phyloP scores from a whole-genome alignment of 2,113 vertebrate species.

The Boleophthalmus pectinirostris region DNA sequence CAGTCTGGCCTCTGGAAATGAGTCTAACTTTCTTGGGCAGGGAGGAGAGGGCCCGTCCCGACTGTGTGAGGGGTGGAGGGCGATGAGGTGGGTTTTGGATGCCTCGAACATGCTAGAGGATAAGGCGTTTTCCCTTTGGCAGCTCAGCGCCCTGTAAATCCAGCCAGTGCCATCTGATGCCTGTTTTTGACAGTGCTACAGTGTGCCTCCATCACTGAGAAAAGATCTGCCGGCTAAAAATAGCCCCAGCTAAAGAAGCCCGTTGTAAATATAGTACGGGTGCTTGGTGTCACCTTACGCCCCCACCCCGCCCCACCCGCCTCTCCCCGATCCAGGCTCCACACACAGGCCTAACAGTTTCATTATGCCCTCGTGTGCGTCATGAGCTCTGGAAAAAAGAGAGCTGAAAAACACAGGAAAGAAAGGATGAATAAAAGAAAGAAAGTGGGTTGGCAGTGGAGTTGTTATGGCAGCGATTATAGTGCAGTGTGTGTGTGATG shows the following conservation, averaged over 20 bases:
- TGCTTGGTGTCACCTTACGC: conserved; percentile 73
- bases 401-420: conserved; percentile 63
- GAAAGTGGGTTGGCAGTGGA: conserved; percentile 66
- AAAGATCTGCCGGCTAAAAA: conserved; percentile 75
- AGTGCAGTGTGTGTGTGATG: conserved; percentile 34
- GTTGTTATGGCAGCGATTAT: conserved; percentile 58
- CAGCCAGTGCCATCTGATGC: conserved; percentile 68
- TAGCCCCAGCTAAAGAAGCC: conserved; percentile 68
- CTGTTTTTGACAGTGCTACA: conserved; percentile 65
- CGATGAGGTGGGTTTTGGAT: conserved; percentile 31
- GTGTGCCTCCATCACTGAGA: conserved; percentile 62
- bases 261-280: conserved; percentile 73
- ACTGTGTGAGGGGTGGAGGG: conserved; percentile 34
- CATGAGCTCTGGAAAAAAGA: conserved; percentile 66
- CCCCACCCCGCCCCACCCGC: conserved; percentile 21
- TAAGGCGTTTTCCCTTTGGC: conserved; percentile 69
- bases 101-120: conserved; percentile 59
- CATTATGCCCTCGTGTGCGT: conserved; percentile 75
- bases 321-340: conserved; percentile 40
- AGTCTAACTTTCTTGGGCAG: conserved; percentile 7
- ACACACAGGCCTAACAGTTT: conserved; percentile 66
- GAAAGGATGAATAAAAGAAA: conserved; percentile 56
- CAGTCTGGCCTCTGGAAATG: conserved; percentile 24
- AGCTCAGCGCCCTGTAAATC: conserved; percentile 53
- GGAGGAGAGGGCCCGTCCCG: conserved; percentile 27